phyloP scores from a whole-genome alignment of 1,140 invertebrate species.

The Pseudomyrmex gracilis region DNA sequence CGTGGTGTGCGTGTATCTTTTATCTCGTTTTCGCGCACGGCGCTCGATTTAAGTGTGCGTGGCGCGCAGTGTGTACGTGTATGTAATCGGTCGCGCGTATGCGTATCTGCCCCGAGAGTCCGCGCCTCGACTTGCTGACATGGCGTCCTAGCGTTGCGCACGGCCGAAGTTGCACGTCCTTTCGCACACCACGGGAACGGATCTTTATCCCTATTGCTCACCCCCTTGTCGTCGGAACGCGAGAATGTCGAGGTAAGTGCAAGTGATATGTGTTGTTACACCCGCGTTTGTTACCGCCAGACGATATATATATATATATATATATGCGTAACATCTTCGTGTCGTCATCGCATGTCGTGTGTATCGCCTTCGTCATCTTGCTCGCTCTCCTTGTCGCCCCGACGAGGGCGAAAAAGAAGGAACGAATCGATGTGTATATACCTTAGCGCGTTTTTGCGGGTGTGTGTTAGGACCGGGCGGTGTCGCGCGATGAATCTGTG shows the following conservation, averaged over 20 bases:
- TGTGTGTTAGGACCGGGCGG: slow-evolving; percentile 74
- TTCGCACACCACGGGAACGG: slow-evolving; percentile 39
- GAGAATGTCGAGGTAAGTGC: slow-evolving; percentile 80
- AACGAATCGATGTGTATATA: slow-evolving; percentile 29
- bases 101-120: slow-evolving; percentile 75
- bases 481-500: slow-evolving; percentile 66
- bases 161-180: slow-evolving; percentile 75
- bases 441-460: neutral
- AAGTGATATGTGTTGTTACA: slow-evolving; percentile 59
- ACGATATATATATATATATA: neutral
- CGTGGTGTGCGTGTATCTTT: slow-evolving; percentile 63
- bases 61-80: slow-evolving; percentile 49
- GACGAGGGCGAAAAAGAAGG: slow-evolving; percentile 26
- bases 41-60: slow-evolving; percentile 23
- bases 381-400: neutral
- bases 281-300: slow-evolving; percentile 35
- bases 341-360: slow-evolving; percentile 13
- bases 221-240: slow-evolving; percentile 65
- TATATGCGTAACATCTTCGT: slow-evolving; percentile 18
- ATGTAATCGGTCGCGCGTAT: slow-evolving; percentile 50
- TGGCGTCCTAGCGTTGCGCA: slow-evolving; percentile 83
- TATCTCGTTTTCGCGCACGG: slow-evolving; percentile 49
- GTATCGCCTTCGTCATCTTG: neutral
- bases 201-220: slow-evolving; percentile 27
- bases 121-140: slow-evolving; percentile 83